Evolutionary conservation across 2,113 vertebrate genomes (phyloP).

Genomic region (Marmota monax): DNA sequence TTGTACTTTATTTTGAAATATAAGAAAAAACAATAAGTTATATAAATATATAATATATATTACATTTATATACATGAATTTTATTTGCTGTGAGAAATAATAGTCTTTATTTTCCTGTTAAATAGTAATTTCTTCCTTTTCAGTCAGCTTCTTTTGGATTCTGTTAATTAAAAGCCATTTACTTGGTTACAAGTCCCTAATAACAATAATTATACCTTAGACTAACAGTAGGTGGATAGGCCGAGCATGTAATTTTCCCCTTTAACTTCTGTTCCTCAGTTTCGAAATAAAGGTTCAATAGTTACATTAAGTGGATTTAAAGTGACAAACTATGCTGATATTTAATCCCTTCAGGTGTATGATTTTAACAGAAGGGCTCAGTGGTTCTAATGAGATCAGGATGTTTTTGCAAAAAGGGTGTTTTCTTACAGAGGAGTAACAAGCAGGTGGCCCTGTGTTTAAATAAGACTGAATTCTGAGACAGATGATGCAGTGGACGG

Average conservation of each 20-base stretch:
- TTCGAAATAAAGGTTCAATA: slow-evolving; percentile 38
- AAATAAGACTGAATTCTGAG: not conserved
- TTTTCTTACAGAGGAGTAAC: not conserved
- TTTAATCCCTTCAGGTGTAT: not conserved
- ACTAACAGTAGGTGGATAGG: slow-evolving; percentile 16
- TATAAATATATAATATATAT: not conserved
- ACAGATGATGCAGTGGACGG: not conserved
- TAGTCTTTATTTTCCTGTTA: slow-evolving; percentile 11
- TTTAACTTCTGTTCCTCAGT: not conserved
- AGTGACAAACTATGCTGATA: not conserved
- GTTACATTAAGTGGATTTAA: slow-evolving; percentile 10
- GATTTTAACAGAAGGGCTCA: not conserved
- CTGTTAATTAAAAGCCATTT: slow-evolving; percentile 55
- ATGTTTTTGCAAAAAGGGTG: not conserved
- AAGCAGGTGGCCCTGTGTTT: not conserved
- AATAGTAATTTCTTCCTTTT: slow-evolving; percentile 42
- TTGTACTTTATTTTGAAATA: not conserved
- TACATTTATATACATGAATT: not conserved
- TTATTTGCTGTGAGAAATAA: not conserved
- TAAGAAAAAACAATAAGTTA: not conserved
- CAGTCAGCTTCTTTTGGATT: not conserved
- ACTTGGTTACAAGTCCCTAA: slow-evolving; percentile 50
- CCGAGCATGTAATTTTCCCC: slow-evolving; percentile 26
- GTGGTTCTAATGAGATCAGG: not conserved
- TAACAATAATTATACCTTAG: slow-evolving; percentile 36